Evolutionary conservation across 1,140 invertebrate genomes (phyloP), one percentile per base, ranked within the genome.

Genomic region (Anastrepha ludens): DNA sequence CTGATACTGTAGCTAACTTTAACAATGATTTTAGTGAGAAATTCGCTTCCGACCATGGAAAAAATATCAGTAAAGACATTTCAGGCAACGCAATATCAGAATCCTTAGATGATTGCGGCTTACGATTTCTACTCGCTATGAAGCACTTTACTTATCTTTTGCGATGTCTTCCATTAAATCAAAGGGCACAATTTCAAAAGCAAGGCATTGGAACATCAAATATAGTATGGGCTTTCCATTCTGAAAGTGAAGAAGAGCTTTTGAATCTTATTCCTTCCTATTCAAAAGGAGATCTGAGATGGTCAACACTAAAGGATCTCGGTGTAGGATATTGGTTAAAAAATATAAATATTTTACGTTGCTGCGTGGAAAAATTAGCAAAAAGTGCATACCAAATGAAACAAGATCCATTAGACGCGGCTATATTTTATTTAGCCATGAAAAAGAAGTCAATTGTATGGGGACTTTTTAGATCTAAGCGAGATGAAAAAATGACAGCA

Each of bases 181-280:
- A 99, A 92, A 94, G 98, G 64, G 96, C 96, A 0, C 95, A 96
- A 86, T 96, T 99, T 87, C 97, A 98, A 91, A 96, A 97, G 87
- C 96, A 97, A 89, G 99, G 99, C 17, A 96, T 99, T 0, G 97
- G 97, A 7, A 97, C 97, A 1, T 97, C 98, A 87, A 98, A 99
- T 94, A 94, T 99, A 15, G 98, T 99, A 11, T 99, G 99, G 99
- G 99, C 99, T 1, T 99, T 98, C 93, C 99, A 99, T 94, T 99
- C 98, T 0, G 99, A 99, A 94, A 98, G 98, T 50, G 98, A 99
- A 94, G 98, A 99, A 91, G 99, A 99, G 93, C 94, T 99, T 55
- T 93, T 99, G 2, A 96, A 97, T 87, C 94, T 99, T 20, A 97
- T 99, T 89, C 98, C 99, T 0, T 97, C 96, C 29, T 97, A 97